These are phyloP conservation scores for Seriola dumerili DNA, from an alignment of 2,113 vertebrate genomes.

Conservation along the genomic window DNA sequence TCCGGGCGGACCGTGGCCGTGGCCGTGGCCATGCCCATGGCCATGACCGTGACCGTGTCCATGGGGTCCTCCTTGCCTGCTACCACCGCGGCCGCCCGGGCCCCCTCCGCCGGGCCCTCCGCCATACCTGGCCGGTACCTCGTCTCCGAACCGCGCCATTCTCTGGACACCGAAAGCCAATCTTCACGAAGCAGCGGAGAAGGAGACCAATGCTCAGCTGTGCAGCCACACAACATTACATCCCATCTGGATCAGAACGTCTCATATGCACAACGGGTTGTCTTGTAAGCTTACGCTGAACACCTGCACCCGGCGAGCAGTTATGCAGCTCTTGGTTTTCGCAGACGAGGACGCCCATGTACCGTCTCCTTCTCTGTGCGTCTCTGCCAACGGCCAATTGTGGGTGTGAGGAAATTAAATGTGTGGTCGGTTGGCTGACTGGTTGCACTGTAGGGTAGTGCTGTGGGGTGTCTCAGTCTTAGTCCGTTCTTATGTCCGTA, in stretches of 20 bases:
- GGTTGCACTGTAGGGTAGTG: conserved; percentile 58
- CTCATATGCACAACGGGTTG: conserved; percentile 82
- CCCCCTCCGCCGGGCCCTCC: conserved; percentile 86
- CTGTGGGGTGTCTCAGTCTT: conserved; percentile 60
- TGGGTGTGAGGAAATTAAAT: conserved; percentile 70
- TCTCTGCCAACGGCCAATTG: conserved; percentile 67
- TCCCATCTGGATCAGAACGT: conserved; percentile 87
- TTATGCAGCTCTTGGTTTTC: conserved; percentile 59
- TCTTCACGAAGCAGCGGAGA: conserved; percentile 89
- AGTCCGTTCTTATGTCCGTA: conserved; percentile 60
- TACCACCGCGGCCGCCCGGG: conserved; percentile 85
- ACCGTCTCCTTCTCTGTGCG: conserved; percentile 62
- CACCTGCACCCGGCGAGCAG: conserved; percentile 62
- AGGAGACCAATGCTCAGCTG: conserved; percentile 85
- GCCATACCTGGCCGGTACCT: conserved; percentile 92
- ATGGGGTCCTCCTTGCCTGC: conserved; percentile 88
- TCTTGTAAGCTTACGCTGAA: conserved; percentile 52
- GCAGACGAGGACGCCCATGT: conserved; percentile 78
- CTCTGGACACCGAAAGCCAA: conserved; percentile 89
- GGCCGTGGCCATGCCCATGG: conserved; percentile 82
- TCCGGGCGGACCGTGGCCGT: conserved; percentile 88
- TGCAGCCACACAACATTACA: conserved; percentile 90
- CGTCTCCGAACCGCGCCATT: conserved; percentile 95
- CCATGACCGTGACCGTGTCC: conserved; percentile 75
- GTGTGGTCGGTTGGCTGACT: conserved; percentile 68